Conservation (phyloP, 2,888 invertebrate genomes). For the Pilophorus perplexus region DNA sequence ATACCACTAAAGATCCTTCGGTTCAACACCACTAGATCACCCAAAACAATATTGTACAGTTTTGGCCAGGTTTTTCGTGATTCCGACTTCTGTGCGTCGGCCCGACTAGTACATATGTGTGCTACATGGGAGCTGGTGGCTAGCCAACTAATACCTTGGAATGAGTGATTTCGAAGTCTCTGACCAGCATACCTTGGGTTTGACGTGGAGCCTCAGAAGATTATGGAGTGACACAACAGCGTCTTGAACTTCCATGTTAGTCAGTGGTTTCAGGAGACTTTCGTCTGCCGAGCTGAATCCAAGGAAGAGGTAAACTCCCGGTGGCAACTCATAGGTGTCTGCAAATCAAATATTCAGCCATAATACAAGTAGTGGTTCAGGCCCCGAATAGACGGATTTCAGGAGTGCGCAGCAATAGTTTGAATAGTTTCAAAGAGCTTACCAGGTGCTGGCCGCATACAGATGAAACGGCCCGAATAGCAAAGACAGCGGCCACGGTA, state of each 20-base stretch:
- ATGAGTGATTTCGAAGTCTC: too few species aligned
- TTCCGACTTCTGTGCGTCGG: too few species aligned
- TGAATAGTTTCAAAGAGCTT: slow-evolving; percentile 50
- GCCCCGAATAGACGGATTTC: neutral
- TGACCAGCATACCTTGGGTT: slow-evolving; percentile 47
- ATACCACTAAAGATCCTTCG: too few species aligned
- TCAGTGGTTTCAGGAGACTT: slow-evolving; percentile 74
- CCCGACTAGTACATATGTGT: too few species aligned
- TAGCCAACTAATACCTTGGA: too few species aligned
- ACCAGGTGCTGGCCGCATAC: slow-evolving; percentile 79
- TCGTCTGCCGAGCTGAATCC: slow-evolving; percentile 90
- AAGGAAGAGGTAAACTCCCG: slow-evolving; percentile 83
- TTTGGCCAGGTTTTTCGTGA: too few species aligned
- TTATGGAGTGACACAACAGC: slow-evolving; percentile 78
- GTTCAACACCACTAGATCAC: too few species aligned
- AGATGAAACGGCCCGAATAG: slow-evolving; percentile 87
- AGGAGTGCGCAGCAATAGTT: neutral
- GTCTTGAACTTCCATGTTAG: slow-evolving; percentile 79
- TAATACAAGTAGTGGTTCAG: neutral
- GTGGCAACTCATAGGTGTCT: slow-evolving; percentile 74
- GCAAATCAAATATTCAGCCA: slow-evolving; percentile 48
- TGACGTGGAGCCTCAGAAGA: slow-evolving; percentile 57
- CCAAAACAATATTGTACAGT: too few species aligned
- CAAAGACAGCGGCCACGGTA: slow-evolving; percentile 85
- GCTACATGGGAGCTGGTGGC: too few species aligned